Evolutionary conservation across 2,113 vertebrate species (phyloP), one percentile per base, ranked within the genome.

Genomic region (Gymnarchus niloticus): DNA sequence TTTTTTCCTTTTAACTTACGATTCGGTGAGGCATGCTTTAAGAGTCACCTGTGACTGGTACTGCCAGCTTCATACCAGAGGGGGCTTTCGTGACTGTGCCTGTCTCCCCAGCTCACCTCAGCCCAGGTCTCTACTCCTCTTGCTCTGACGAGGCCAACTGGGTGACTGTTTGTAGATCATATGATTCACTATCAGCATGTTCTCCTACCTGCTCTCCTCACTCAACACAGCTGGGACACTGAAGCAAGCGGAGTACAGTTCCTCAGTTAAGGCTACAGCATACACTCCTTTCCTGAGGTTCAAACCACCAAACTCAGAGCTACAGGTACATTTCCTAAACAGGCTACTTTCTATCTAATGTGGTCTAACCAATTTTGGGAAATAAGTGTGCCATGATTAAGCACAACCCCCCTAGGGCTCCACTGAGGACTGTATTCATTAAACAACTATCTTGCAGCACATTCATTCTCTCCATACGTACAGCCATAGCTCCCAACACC

Each of bases 1-100:
- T 37, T 48, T 77, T 51, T 81, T 19, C 25, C 28, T 33, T 37
- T 54, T 37, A 17, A 28, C 49, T 28, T 81, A 49, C 25, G n/a
- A 65, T 91, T 91, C 88, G 84, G 59, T 83, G 90, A 90, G 89
- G 91, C 21, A 87, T 48, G 80, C 69, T 81, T 44, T 83, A 17
- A 61, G 86, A 88, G 91, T 92, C 83, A 85, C 84, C 88, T 88
- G 85, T 92, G 93, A 94, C 93, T 92, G 87, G 81, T 65, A 88
- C 90, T 88, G 89, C 86, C 76, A 86, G 57, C 78, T 77, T 81
- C 84, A 8, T 77, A 7, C 19, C 83, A 86, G 28, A 37, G 87
- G 89, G 23, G 81, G 86, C 90, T 91, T 88, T 90, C 91, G 90
- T 23, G 85, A 83, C 87, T 84, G 80, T 83, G 86, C 85, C 85